Evolutionary conservation across 2,888 invertebrate genomes (phyloP).

Genomic region (Anorthoa munda): DNA sequence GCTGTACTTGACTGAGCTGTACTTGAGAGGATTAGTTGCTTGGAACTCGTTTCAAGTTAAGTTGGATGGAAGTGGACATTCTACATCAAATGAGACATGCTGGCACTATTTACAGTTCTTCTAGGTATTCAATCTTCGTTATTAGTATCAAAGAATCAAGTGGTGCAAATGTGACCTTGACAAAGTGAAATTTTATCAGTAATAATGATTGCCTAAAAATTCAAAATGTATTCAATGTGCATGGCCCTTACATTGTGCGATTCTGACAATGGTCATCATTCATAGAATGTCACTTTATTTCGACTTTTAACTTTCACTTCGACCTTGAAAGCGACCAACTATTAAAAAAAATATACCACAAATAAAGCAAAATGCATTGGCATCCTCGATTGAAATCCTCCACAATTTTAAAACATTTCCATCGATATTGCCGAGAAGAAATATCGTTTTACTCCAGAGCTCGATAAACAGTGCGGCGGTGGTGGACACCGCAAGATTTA

Average conservation of each 20-base stretch:
- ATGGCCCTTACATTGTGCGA: too few relatives aligned
- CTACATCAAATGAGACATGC: slow-evolving; percentile 4
- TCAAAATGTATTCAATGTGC: too few relatives aligned
- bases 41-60: slow-evolving; percentile 47
- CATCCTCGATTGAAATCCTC: slow-evolving; percentile 26
- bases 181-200: too few relatives aligned
- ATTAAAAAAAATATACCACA: neutral
- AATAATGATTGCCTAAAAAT: too few relatives aligned
- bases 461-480: slow-evolving; percentile 56
- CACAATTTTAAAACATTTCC: slow-evolving; percentile 49
- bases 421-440: slow-evolving; percentile 32
- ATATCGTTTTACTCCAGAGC: slow-evolving; percentile 51
- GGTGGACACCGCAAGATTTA: slow-evolving; percentile 52
- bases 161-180: neutral
- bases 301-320: neutral
- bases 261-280: too few relatives aligned
- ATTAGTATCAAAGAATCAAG: neutral
- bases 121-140: neutral
- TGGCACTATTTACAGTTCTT: neutral
- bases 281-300: too few relatives aligned
- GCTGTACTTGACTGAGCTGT: slow-evolving; percentile 28
- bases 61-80: slow-evolving; percentile 23
- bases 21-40: slow-evolving; percentile 36
- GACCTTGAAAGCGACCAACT: neutral
- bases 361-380: slow-evolving; percentile 19